Evolutionary conservation across 2,888 invertebrate species (phyloP).

Genomic region (Subacronicta megacephala): DNA sequence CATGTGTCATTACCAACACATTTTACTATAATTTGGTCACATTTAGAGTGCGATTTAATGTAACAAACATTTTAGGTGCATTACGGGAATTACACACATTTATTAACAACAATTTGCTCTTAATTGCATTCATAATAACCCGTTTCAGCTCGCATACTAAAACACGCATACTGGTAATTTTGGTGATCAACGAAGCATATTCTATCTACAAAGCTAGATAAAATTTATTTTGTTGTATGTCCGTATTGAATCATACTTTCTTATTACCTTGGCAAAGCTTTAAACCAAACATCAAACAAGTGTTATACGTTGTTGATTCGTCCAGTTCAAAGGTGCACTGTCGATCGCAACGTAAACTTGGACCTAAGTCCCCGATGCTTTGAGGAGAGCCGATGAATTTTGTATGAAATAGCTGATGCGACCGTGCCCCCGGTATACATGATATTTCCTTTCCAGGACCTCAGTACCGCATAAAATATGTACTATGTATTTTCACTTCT

Average conservation of each 20-base stretch:
- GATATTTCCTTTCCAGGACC: constrained; percentile 50
- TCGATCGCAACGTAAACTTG: constrained; percentile 48
- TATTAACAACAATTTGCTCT: background rate
- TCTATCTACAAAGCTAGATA: no score
- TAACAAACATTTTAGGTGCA: background rate
- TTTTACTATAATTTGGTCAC: constrained; percentile 8
- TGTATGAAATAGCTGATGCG: constrained; percentile 77
- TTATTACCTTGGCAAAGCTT: background rate
- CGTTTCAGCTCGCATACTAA: no score
- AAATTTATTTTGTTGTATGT: no score
- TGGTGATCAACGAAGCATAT: no score
- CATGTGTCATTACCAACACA: background rate
- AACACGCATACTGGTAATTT: no score
- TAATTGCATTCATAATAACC: no score
- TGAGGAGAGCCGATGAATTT: constrained; percentile 73
- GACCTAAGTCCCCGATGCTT: constrained; percentile 58
- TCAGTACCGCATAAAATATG: constrained; percentile 59
- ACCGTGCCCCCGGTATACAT: constrained; percentile 59
- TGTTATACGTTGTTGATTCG: constrained; percentile 20
- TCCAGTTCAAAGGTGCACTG: constrained; percentile 49
- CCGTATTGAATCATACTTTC: no score
- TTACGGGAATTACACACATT: background rate
- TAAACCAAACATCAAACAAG: constrained; percentile 20
- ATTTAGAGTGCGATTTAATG: constrained; percentile 7
- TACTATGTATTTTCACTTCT: constrained; percentile 53